A percentile compares a stretch with the other conserved stretches of the same genome.
Evolutionary conservation across 2,888 invertebrate species (phyloP).

Genomic region (Tolmerus cingulatus): DNA sequence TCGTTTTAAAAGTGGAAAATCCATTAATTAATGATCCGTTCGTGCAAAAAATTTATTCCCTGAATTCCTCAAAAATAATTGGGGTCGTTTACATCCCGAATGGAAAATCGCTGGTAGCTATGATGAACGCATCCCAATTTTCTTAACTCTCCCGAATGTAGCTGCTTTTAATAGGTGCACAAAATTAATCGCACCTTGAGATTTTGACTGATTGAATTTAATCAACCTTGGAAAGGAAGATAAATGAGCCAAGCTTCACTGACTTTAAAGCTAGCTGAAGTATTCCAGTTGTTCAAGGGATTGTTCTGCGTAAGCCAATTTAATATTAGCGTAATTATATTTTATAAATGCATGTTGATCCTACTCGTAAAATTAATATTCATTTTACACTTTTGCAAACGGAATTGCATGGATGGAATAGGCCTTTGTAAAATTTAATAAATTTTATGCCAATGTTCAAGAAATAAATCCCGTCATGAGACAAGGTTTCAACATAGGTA

Average conservation of each 20-base stretch:
- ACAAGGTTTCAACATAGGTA: neutral
- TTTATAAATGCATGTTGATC: neutral
- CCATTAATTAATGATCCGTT: neutral
- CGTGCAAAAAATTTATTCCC: neutral
- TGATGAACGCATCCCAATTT: conserved; percentile 16
- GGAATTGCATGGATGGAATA: neutral
- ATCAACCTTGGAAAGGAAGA: conserved; percentile 30
- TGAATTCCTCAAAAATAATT: neutral
- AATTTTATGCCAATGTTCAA: neutral
- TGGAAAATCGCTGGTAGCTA: neutral
- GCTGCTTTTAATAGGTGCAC: conserved; percentile 2
- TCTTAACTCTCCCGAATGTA: neutral
- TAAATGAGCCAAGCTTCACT: conserved; percentile 25
- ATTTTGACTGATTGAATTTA: conserved; percentile 36
- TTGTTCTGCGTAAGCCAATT: neutral
- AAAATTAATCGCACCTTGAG: neutral
- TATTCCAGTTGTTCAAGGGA: neutral
- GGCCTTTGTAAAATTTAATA: neutral
- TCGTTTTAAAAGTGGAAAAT: neutral
- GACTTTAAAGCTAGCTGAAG: neutral
- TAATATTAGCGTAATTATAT: neutral
- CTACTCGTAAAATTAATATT: neutral
- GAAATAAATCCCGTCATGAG: neutral
- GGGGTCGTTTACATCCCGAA: neutral
- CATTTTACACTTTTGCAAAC: neutral